phyloP scores from a whole-genome alignment of 2,113 vertebrate species.

The Catagonus wagneri region DNA sequence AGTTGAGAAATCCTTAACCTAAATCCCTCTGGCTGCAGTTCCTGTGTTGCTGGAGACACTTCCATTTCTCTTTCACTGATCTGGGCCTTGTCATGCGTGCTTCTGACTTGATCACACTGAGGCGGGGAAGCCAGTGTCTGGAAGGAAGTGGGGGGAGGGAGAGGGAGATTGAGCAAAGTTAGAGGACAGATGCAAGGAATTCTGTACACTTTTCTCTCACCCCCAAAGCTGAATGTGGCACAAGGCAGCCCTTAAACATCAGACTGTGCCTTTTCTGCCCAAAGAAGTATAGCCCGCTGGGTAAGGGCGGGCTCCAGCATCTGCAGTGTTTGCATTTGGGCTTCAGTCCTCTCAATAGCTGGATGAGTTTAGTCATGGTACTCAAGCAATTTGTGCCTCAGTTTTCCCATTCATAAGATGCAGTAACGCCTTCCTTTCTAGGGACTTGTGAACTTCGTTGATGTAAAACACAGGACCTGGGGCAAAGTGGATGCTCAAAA shows the following conservation, averaged over 20 bases:
- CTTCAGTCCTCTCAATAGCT: not conserved
- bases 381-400: not conserved
- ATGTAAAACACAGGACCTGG: not conserved
- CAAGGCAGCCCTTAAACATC: not conserved
- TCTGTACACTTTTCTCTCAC: not conserved
- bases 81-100: not conserved
- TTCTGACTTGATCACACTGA: not conserved
- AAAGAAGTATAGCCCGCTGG: not conserved
- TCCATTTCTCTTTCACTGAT: not conserved
- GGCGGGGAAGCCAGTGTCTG: not conserved
- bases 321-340: not conserved
- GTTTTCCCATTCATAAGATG: not conserved
- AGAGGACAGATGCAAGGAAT: not conserved
- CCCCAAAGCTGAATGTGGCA: not conserved
- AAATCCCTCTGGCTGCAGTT: not conserved
- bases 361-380: not conserved
- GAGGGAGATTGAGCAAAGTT: not conserved
- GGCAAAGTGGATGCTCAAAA: not conserved
- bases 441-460: not conserved
- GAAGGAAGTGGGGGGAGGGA: not conserved
- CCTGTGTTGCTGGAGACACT: not conserved
- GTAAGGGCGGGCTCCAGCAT: not conserved
- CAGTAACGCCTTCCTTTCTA: not conserved
- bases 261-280: not conserved
- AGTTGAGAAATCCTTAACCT: not conserved